Conservation (phyloP, 1,140 invertebrate species). For the Papilio xuthus region DNA sequence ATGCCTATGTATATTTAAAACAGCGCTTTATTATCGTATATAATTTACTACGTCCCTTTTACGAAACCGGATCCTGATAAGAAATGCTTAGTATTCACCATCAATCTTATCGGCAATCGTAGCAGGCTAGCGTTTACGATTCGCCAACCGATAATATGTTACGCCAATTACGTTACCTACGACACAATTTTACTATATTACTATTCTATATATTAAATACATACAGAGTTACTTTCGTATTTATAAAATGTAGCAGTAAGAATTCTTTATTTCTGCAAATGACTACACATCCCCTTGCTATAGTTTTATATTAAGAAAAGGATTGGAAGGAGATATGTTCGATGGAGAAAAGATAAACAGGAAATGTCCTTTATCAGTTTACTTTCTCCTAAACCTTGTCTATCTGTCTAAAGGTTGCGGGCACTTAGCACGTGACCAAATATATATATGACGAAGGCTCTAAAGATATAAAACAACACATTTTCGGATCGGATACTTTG, state of each 20-base stretch:
- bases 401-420: too few species aligned
- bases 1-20: background rate
- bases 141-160: conserved; percentile 50
- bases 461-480: too few species aligned
- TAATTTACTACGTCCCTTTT: conserved; percentile 17
- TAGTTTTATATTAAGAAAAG: background rate
- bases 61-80: conserved; percentile 33
- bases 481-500: too few species aligned
- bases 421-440: too few species aligned
- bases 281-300: too few species aligned
- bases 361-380: too few species aligned
- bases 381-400: too few species aligned
- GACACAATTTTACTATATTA: conserved; percentile 36
- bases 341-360: too few species aligned
- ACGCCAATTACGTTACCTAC: conserved; percentile 48
- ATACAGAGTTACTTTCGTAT: too few species aligned
- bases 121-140: conserved; percentile 38
- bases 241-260: too few species aligned
- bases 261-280: background rate
- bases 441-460: too few species aligned
- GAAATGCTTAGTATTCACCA: conserved; percentile 38
- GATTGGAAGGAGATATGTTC: background rate
- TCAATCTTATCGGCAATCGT: conserved; percentile 45
- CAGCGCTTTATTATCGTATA: background rate
- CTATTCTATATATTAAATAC: conserved; percentile 36